Conservation (phyloP, 35 echinoderm and acorn worm genomes). For the Apostichopus japonicus region DNA sequence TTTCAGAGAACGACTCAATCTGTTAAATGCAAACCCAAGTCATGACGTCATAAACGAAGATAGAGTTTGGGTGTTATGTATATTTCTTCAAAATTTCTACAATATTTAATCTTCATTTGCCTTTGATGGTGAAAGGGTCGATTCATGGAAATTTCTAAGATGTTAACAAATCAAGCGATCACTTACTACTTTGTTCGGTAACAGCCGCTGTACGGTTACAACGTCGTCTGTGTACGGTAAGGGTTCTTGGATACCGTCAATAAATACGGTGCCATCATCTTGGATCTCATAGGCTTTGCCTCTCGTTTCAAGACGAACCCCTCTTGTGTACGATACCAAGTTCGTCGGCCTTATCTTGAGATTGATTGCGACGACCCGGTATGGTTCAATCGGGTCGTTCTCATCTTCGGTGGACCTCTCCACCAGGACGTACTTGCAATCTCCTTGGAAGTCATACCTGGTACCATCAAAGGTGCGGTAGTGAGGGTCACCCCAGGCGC, state of each 20-base stretch:
- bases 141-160: too few species aligned
- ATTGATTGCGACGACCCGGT: neutral
- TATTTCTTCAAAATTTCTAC: too few species aligned
- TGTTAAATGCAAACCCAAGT: too few species aligned
- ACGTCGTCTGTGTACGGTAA: conserved; percentile 15
- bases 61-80: too few species aligned
- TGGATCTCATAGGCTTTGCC: conserved; percentile 25
- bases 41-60: too few species aligned
- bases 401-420: neutral
- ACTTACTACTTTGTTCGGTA: conserved; percentile 16
- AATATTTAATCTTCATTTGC: too few species aligned
- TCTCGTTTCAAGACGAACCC: conserved; percentile 48
- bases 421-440: conserved; percentile 31
- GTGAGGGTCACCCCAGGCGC: conserved; percentile 36
- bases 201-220: neutral
- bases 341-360: conserved; percentile 48
- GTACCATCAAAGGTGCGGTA: conserved; percentile 29
- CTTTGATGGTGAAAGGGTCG: too few species aligned
- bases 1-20: too few species aligned
- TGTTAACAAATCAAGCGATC: too few species aligned
- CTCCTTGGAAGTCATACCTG: conserved; percentile 38
- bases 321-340: conserved; percentile 44
- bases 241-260: neutral
- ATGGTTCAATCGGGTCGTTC: neutral
- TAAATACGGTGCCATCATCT: conserved; percentile 7